Evolutionary conservation across 2,797 vertebrate genomes (phyloP).

Genomic region (Erithacus rubecula): DNA sequence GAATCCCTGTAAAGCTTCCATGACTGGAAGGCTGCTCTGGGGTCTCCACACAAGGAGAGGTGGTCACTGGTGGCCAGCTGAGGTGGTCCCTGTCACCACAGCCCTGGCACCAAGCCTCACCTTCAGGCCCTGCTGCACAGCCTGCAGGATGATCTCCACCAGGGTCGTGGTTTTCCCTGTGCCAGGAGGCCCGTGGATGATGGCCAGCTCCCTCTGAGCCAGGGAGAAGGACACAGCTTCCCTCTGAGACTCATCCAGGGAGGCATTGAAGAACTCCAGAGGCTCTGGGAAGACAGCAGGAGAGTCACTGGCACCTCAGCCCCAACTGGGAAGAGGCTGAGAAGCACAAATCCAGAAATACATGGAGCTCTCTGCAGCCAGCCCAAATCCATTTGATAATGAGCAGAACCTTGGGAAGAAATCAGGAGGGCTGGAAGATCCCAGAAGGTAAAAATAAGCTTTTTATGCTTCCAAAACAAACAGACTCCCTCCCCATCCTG

Average conservation of each 20-base stretch:
- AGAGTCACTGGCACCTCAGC: background rate
- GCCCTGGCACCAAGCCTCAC: constrained; percentile 54
- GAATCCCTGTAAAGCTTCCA: background rate
- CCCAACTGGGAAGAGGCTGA: background rate
- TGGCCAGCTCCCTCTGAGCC: constrained; percentile 90
- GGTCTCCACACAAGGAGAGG: background rate
- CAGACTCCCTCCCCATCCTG: background rate
- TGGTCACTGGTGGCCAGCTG: background rate
- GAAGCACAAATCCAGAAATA: background rate
- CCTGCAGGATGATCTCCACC: constrained; percentile 91
- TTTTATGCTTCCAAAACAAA: background rate
- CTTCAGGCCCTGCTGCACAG: constrained; percentile 87
- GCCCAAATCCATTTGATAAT: background rate
- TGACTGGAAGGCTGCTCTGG: background rate
- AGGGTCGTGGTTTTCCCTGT: constrained; percentile 96
- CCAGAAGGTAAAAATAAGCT: background rate
- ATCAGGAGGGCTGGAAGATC: background rate
- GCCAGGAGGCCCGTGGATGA: constrained; percentile 94
- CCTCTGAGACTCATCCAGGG: constrained; percentile 89
- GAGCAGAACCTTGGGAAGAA: background rate
- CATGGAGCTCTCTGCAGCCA: background rate
- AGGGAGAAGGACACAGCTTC: constrained; percentile 90
- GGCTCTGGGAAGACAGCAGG: constrained; percentile 68
- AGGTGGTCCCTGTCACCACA: accelerated
- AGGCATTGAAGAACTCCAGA: constrained; percentile 77